phyloP scores from a whole-genome alignment of 2,113 vertebrate genomes.

The Octodon degus region DNA sequence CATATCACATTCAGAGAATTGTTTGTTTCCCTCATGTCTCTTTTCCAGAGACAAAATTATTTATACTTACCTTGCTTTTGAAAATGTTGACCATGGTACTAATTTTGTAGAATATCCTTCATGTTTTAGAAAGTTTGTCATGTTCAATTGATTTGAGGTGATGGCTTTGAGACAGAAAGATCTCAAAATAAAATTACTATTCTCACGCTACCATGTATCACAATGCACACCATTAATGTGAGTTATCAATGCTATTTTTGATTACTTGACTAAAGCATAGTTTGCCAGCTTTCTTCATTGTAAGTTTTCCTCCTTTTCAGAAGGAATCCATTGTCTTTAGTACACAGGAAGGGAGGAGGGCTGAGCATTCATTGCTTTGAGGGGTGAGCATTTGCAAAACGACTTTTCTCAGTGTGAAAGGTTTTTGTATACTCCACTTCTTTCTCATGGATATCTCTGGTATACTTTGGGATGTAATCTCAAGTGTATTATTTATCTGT shows the following conservation, averaged over 20 bases:
- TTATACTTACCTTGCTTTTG: background rate
- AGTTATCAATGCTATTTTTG: background rate
- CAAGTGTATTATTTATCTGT: background rate
- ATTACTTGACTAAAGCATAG: background rate
- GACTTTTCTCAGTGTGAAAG: background rate
- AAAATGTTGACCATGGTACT: background rate
- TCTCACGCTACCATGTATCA: background rate
- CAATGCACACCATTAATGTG: background rate
- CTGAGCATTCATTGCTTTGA: background rate
- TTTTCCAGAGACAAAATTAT: background rate
- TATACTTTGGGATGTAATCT: background rate
- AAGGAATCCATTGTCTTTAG: background rate
- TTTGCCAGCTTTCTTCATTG: background rate
- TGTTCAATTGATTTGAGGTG: background rate
- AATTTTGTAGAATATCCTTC: background rate
- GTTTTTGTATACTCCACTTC: background rate
- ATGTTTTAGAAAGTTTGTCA: background rate
- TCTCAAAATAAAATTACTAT: background rate
- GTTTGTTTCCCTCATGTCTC: background rate
- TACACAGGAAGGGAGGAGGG: background rate
- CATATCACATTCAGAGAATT: background rate
- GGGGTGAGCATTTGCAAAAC: background rate
- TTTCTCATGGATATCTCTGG: background rate
- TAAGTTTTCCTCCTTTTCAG: background rate
- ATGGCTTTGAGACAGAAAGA: background rate